phyloP scores from a whole-genome alignment of 2,888 invertebrate species.

The Allygus modestus region DNA sequence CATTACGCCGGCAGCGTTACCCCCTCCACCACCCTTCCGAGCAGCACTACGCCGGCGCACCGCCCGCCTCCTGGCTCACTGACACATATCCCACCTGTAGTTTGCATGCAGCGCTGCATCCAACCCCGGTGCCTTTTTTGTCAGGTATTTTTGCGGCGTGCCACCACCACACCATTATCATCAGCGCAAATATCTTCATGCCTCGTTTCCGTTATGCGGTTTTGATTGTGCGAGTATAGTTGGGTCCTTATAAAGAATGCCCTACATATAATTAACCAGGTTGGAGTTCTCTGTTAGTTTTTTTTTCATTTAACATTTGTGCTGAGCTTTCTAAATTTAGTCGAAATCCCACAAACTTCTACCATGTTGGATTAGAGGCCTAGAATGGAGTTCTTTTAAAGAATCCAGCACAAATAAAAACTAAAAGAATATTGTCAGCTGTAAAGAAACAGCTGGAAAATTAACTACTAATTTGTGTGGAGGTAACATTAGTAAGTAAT shows the following conservation, averaged over 20 bases:
- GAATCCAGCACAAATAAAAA: too few relatives aligned
- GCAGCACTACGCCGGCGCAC: neutral
- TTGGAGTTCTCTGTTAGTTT: too few relatives aligned
- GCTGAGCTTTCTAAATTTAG: too few relatives aligned
- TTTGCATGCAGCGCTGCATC: slow-evolving; percentile 20
- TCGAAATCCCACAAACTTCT: too few relatives aligned
- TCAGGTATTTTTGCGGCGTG: slow-evolving; percentile 2
- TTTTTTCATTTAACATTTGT: too few relatives aligned
- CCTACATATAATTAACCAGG: neutral
- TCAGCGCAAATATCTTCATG: slow-evolving; percentile 33
- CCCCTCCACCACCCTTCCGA: neutral
- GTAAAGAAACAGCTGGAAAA: too few relatives aligned
- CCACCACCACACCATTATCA: slow-evolving; percentile 42
- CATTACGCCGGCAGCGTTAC: neutral
- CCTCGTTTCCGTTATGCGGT: slow-evolving; percentile 40
- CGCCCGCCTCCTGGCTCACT: slow-evolving; percentile 31
- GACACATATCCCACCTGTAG: slow-evolving; percentile 55
- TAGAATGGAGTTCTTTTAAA: too few relatives aligned
- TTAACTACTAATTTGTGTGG: too few relatives aligned
- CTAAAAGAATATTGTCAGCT: too few relatives aligned
- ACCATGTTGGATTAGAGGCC: too few relatives aligned
- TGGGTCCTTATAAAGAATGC: neutral
- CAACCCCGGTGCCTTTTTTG: neutral
- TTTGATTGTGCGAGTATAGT: slow-evolving; percentile 5
- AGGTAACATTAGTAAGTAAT: too few relatives aligned